These are phyloP conservation scores for Seriola rivoliana DNA, from an alignment of 2,113 vertebrate genomes.

Conservation along the genomic window DNA sequence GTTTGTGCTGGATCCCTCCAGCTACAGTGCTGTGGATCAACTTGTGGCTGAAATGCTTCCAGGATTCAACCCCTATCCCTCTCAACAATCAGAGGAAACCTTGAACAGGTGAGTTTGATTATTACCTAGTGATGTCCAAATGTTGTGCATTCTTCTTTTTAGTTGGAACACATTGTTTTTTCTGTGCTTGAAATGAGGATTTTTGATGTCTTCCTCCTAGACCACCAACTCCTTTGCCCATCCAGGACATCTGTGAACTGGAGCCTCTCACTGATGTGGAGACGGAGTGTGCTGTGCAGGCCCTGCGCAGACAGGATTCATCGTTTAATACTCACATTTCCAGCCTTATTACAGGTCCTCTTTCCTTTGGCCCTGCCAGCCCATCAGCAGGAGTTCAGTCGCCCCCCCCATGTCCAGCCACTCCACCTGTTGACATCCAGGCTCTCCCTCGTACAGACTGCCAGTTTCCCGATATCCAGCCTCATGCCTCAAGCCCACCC, in stretches of 20 bases:
- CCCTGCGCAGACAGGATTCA: constrained; percentile 50
- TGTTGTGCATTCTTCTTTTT: neutral
- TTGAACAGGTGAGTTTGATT: constrained; percentile 57
- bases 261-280: constrained; percentile 69
- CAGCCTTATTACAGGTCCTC: neutral
- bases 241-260: constrained; percentile 59
- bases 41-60: constrained; percentile 83
- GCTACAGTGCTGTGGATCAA: constrained; percentile 81
- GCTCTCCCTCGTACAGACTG: neutral
- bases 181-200: neutral
- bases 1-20: constrained; percentile 82
- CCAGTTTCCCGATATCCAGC: constrained; percentile 8
- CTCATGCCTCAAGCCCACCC: constrained; percentile 16
- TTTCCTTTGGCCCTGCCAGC: neutral
- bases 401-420: constrained; percentile 14
- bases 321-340: constrained; percentile 6
- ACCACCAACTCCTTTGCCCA: constrained; percentile 31
- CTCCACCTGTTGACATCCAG: constrained; percentile 7
- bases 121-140: neutral
- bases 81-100: constrained; percentile 42
- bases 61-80: constrained; percentile 61
- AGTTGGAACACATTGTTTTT: neutral
- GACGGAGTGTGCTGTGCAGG: constrained; percentile 59
- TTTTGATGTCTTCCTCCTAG: constrained; percentile 41
- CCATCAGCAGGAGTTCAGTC: constrained; percentile 21